Percentiles rank a stretch among this genome's conserved stretches.
phyloP scores from a whole-genome alignment of 2,797 vertebrate species.

The Microctenopoma lineatum region DNA sequence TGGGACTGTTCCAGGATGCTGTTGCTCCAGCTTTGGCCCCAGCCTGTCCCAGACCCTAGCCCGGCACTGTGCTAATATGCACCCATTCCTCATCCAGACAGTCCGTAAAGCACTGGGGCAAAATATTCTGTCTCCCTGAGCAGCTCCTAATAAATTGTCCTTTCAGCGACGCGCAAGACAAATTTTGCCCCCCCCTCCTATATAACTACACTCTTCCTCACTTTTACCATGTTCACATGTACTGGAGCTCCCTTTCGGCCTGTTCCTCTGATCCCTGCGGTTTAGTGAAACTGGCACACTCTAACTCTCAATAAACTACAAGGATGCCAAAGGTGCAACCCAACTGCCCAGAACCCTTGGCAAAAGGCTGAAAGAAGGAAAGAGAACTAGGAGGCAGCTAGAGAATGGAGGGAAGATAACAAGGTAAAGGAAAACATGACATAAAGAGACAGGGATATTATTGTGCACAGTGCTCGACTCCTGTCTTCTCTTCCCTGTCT shows the following conservation, averaged over 20 bases:
- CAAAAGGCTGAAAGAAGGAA: slow-evolving; percentile 26
- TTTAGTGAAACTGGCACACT: slow-evolving; percentile 67
- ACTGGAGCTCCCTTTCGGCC: slow-evolving; percentile 41
- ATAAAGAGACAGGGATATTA: slow-evolving; percentile 37
- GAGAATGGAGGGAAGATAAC: slow-evolving; percentile 26
- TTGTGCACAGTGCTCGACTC: slow-evolving; percentile 67
- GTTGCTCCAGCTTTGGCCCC: slow-evolving; percentile 76
- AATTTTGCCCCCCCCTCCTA: slow-evolving; percentile 82
- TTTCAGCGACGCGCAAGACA: slow-evolving; percentile 91
- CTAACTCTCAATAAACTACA: slow-evolving; percentile 61
- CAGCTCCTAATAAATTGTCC: slow-evolving; percentile 95
- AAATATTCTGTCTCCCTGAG: slow-evolving; percentile 93
- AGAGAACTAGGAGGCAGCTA: slow-evolving; percentile 7
- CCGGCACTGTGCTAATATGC: slow-evolving; percentile 84
- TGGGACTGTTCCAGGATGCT: slow-evolving; percentile 81
- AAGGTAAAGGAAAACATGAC: slow-evolving; percentile 29
- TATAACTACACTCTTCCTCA: slow-evolving; percentile 42
- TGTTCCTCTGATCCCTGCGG: slow-evolving; percentile 59
- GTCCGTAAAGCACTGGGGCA: slow-evolving; percentile 89
- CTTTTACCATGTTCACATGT: slow-evolving; percentile 37
- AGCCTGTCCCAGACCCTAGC: slow-evolving; percentile 64
- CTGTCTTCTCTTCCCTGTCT: slow-evolving; percentile 66
- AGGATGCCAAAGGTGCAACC: slow-evolving; percentile 54
- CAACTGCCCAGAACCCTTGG: slow-evolving; percentile 35
- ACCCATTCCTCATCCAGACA: slow-evolving; percentile 92